Evolutionary conservation across 2,888 invertebrate genomes (phyloP).

Genomic region (Lochmaea crataegi): DNA sequence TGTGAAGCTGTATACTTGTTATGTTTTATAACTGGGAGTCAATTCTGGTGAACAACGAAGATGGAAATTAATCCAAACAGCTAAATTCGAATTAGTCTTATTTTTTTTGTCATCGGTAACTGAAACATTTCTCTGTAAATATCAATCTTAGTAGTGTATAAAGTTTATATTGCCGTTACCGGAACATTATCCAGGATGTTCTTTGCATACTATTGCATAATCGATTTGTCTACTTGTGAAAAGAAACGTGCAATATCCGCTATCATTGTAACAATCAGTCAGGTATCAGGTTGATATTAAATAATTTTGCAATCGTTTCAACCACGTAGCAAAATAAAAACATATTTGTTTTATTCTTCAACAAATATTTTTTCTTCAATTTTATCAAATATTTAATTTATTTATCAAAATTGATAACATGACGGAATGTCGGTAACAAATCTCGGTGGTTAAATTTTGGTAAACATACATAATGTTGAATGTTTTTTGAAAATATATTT

Average conservation of each 20-base stretch:
- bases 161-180: neutral
- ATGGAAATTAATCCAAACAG: too few relatives aligned
- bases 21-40: too few relatives aligned
- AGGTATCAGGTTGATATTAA: conserved; percentile 38
- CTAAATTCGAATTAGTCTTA: too few relatives aligned
- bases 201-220: neutral
- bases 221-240: neutral
- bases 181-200: neutral
- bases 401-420: conserved; percentile 26
- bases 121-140: too few relatives aligned
- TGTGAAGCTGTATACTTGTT: too few relatives aligned
- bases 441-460: neutral
- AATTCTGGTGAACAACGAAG: too few relatives aligned
- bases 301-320: conserved; percentile 30
- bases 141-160: neutral
- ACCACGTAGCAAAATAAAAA: conserved; percentile 20
- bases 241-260: conserved; percentile 26
- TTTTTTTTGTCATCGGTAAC: too few relatives aligned
- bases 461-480: neutral
- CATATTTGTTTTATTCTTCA: conserved; percentile 24
- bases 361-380: conserved; percentile 16
- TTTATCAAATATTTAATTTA: conserved; percentile 24
- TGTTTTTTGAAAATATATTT: neutral
- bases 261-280: conserved; percentile 3
- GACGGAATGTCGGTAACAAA: neutral